Percentiles rank a stretch among this genome's conserved stretches.
Evolutionary conservation across 2,797 vertebrate species (phyloP).

Genomic region (Sorex maritimensis): DNA sequence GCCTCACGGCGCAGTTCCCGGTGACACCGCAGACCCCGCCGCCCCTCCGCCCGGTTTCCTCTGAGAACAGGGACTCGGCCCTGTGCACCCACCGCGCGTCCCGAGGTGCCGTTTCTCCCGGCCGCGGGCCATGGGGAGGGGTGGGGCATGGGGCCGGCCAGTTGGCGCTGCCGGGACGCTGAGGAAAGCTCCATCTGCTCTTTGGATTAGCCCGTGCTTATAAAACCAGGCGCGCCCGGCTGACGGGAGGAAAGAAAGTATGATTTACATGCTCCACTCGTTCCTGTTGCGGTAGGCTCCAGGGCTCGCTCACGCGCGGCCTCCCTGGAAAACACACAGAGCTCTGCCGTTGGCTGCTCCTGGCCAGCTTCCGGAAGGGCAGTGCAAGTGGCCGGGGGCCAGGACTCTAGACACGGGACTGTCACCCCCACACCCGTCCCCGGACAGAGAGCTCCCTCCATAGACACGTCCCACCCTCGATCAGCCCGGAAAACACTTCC

Average conservation of each 20-base stretch:
- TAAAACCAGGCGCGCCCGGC: slow-evolving; percentile 89
- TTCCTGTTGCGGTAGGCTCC: slow-evolving; percentile 87
- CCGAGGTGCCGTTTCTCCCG: too few relatives aligned
- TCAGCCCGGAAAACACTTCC: slow-evolving; percentile 60
- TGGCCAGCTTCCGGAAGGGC: slow-evolving; percentile 81
- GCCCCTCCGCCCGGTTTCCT: too few relatives aligned
- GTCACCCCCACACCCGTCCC: neutral
- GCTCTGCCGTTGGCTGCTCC: slow-evolving; percentile 82
- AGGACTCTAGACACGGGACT: too few relatives aligned
- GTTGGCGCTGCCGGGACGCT: slow-evolving; percentile 87
- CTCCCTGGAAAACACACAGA: slow-evolving; percentile 86
- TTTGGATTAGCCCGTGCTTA: slow-evolving; percentile 88
- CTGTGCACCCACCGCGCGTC: too few relatives aligned
- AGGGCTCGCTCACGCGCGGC: slow-evolving; percentile 85
- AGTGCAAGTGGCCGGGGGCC: neutral
- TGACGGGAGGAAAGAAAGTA: slow-evolving; percentile 84
- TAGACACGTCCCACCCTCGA: slow-evolving; percentile 40
- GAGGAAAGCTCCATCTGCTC: slow-evolving; percentile 89
- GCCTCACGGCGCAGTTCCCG: too few relatives aligned
- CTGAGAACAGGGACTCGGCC: too few relatives aligned
- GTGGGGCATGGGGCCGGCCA: slow-evolving; percentile 76
- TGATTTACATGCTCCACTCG: slow-evolving; percentile 89
- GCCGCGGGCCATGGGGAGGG: too few relatives aligned
- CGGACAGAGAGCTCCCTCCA: slow-evolving; percentile 66
- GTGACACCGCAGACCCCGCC: too few relatives aligned